Evolutionary conservation across 2,888 invertebrate genomes (phyloP), one percentile per base, ranked within the genome.

Genomic region (Erebia epiphron): DNA sequence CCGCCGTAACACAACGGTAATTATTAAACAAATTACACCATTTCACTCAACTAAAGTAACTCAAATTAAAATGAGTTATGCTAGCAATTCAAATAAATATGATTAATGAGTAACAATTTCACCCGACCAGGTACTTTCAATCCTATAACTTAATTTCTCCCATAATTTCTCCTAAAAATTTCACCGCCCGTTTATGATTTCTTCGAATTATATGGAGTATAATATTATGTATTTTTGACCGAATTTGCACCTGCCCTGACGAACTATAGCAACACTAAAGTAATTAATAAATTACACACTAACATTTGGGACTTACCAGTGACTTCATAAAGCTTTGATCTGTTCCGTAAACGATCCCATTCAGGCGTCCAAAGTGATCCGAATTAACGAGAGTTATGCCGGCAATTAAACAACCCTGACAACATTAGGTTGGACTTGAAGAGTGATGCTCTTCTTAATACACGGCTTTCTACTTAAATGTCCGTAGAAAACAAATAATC

Each of bases 241-340:
- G 35, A 35, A 35, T 35, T 35, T 35, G 35, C 35, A 35, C 7
- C 35, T 35, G 35, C 35, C 7, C 35, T 35, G 7, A 35, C 35
- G 35, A 35, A 35, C 35, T 35, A 35, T 5, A 1, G 35, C 5
- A 7, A 35, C 7, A 35, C 35, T 35, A 35, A 26, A 35, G 0
- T 35, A 35, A 43, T 43, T 1, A 43, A 43, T 43, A 43, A 43
- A 43, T 57, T 21, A 67, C 49, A 58, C 49, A 16, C 3, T 80
- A 86, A 87, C 86, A 88, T 35, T 35, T 35, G 7, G 5, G 82
- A 26, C 26, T 82, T 81, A 87, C 83, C 83, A 84, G 86, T 85
- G 85, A 83, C 82, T 80, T 79, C 79, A 81, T 83, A 79, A 80
- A 82, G 80, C 87, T 84, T 90, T 91, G 90, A 90, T 91, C 87